phyloP scores from a whole-genome alignment of 2,797 vertebrate genomes.

The Microctenopoma steveboyesi region DNA sequence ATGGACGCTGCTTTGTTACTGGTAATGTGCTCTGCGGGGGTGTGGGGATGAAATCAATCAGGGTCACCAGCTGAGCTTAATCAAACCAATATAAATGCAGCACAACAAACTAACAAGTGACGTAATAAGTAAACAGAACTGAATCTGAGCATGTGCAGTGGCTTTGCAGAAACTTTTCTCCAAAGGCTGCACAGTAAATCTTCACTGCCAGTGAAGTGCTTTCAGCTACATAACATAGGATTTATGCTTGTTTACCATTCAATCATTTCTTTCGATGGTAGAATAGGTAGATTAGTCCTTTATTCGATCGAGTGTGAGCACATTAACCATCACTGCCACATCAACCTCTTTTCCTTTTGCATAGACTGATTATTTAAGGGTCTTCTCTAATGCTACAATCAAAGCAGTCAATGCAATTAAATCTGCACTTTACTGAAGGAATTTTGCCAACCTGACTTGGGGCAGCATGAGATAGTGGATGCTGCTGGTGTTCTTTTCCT shows the following conservation, averaged over 20 bases:
- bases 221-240: background rate
- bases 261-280: background rate
- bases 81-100: background rate
- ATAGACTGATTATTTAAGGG: background rate
- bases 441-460: constrained; percentile 86
- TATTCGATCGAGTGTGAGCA: background rate
- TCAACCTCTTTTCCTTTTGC: too few species aligned
- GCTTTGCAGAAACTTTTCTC: background rate
- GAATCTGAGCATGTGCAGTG: too few species aligned
- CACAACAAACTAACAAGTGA: background rate
- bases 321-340: background rate
- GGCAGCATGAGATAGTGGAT: constrained; percentile 99
- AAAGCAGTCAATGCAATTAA: background rate
- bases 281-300: too few species aligned
- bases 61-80: background rate
- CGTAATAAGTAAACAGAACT: too few species aligned
- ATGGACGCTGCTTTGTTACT: background rate
- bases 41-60: background rate
- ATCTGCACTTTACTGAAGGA: constrained; percentile 9
- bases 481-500: constrained; percentile 91
- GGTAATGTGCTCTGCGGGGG: background rate
- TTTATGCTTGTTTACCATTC: background rate
- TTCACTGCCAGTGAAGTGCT: background rate
- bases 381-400: background rate
- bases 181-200: too few species aligned